Percentiles rank a stretch among this genome's conserved stretches.
These are phyloP conservation scores for Caenorhabditis zanzibari DNA, from an alignment of 2,888 invertebrate species.

Conservation along the genomic window DNA sequence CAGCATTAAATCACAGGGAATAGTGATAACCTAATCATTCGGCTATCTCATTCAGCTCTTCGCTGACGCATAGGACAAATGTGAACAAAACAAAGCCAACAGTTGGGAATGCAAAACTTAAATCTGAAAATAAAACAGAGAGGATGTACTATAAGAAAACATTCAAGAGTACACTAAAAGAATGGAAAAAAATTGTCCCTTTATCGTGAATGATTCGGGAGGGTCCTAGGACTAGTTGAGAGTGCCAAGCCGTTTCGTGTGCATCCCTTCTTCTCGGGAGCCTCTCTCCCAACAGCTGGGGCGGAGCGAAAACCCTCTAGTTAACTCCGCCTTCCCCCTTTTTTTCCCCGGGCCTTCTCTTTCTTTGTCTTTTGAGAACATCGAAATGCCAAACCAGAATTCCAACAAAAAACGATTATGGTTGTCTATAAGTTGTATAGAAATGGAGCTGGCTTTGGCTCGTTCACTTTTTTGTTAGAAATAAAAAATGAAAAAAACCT, in stretches of 20 bases:
- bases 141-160: not conserved
- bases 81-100: too few relatives aligned
- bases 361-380: conserved; percentile 35
- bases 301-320: conserved; percentile 54
- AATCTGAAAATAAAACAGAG: not conserved
- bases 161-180: not conserved
- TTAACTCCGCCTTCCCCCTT: conserved; percentile 45
- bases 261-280: conserved; percentile 21
- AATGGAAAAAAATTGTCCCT: conserved; percentile 8
- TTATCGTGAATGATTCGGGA: conserved; percentile 23
- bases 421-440: not conserved
- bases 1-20: conserved; percentile 39
- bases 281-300: conserved; percentile 49
- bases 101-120: not conserved
- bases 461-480: not conserved
- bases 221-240: conserved; percentile 20
- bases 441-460: too few relatives aligned
- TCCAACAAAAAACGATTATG: conserved; percentile 24
- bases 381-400: not conserved
- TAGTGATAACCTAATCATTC: conserved; percentile 34
- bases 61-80: conserved; percentile 1
- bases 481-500: too few relatives aligned
- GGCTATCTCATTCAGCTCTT: conserved; percentile 32
- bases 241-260: conserved; percentile 6
- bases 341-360: not conserved